Evolutionary conservation across 2,888 invertebrate species (phyloP).

Genomic region (Diarsia mendica): DNA sequence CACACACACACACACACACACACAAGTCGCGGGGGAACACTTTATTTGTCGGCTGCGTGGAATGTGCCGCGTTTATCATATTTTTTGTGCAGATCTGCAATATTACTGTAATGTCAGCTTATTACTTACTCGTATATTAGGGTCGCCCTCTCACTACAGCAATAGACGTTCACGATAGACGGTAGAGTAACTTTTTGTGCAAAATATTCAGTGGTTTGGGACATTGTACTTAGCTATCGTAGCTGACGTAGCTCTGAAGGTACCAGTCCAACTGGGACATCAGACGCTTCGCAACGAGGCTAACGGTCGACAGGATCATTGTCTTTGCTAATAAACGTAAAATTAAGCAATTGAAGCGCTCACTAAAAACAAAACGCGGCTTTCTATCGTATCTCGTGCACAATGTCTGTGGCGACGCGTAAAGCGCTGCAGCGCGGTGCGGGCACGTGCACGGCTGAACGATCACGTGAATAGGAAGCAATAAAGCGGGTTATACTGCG

Average conservation of each 20-base stretch:
- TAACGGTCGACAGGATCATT: conserved; percentile 1
- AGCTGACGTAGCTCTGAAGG: background rate
- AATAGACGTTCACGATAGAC: background rate
- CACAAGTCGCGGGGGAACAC: background rate
- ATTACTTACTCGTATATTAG: background rate
- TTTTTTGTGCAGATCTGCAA: conserved; percentile 37
- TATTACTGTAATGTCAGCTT: conserved; percentile 34
- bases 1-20: background rate
- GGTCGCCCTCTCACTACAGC: background rate
- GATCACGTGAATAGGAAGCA: conserved; percentile 22
- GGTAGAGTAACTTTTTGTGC: background rate
- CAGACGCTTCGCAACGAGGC: background rate
- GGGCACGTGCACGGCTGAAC: background rate
- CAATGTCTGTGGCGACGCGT: background rate
- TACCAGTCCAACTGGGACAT: conserved; percentile 2
- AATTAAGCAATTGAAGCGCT: conserved; percentile 23
- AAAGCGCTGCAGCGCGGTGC: background rate
- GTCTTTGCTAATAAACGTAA: conserved; percentile 28
- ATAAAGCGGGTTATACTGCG: conserved; percentile 23
- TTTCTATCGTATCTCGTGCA: background rate
- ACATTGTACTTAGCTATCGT: background rate
- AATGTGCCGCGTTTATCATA: conserved; percentile 23
- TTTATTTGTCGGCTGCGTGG: conserved; percentile 14
- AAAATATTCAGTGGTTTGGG: conserved; percentile 9
- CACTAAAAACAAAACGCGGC: background rate